A percentile compares a stretch with the other conserved stretches of the same genome.
phyloP scores from a whole-genome alignment of 1,140 invertebrate genomes.

The Hestina assimilis region DNA sequence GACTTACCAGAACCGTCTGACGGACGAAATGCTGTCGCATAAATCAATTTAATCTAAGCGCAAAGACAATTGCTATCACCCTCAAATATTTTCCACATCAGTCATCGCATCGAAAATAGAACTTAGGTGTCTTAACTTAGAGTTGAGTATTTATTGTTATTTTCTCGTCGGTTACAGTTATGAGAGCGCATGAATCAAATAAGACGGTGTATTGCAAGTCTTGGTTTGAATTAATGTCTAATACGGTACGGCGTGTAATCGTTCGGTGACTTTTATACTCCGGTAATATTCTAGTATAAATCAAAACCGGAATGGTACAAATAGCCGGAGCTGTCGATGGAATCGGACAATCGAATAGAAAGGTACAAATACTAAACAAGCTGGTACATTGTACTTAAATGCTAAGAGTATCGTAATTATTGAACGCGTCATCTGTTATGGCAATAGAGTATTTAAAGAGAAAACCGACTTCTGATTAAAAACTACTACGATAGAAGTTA shows the following conservation, averaged over 20 bases:
- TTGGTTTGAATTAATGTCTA: slow-evolving; percentile 44
- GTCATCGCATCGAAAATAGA: slow-evolving; percentile 8
- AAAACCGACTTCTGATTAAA: too few species aligned
- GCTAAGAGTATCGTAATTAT: not conserved
- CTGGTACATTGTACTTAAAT: not conserved
- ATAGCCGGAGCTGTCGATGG: not conserved
- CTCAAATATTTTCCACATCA: slow-evolving; percentile 3
- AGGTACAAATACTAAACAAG: not conserved
- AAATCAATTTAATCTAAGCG: slow-evolving; percentile 52
- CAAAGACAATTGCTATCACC: slow-evolving; percentile 46
- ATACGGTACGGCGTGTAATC: slow-evolving; percentile 46
- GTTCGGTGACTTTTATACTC: slow-evolving; percentile 17
- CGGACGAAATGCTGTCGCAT: slow-evolving; percentile 38
- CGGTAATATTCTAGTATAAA: not conserved
- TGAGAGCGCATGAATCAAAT: slow-evolving; percentile 41
- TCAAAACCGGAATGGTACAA: not conserved
- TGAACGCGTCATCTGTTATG: too few species aligned
- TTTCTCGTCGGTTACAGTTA: not conserved
- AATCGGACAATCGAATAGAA: not conserved
- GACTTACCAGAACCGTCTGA: slow-evolving; percentile 41
- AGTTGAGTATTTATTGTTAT: not conserved
- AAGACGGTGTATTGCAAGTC: slow-evolving; percentile 32
- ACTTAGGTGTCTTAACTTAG: not conserved
- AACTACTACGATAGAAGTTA: too few species aligned
- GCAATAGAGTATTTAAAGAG: too few species aligned